Base-by-base conservation (phyloP, 2,888 invertebrate species). In the Pediacus dermestoides region DNA sequence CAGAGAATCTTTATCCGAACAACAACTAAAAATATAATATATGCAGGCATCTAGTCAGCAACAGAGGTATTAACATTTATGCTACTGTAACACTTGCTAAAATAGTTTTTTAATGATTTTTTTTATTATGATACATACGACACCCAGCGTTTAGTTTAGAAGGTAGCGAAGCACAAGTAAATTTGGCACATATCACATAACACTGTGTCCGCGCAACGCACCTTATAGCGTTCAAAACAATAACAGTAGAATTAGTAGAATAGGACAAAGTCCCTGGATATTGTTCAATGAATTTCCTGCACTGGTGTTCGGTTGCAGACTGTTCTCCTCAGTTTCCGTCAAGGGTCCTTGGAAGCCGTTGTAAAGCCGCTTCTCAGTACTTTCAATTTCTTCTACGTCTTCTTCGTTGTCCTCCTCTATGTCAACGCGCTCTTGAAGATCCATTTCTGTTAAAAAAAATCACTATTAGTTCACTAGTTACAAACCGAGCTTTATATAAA, bases 311-410 rank as follows among this genome's bases (percentile, higher is more conserved):
- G 55, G 44, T 15, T 56, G 49, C 33, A 57, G 30, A 43, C 50
- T 56, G 37, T 48, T 58, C 30, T 60, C 60, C 48, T 78, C 69
- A 35, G 78, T 74, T 69, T 81, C 81, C 45, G 80, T 72, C 18
- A 81, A 70, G 2, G 81, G 76, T 27, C 81, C 81, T 57, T 82
- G 81, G 55, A 78, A 79, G 39, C 81, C 77, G 53, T 80, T 68
- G 52, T 66, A 61, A 11, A 63, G 47, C 25, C 62, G 60, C 48
- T 63, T 65, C 43, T 66, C 64, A 25, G 57, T 47, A 43, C 55
- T 61, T 39, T 58, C 61, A 14, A 45, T 46, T 16, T 46, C 50
- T 36, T 51, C 50, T 21, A 66, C 53, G 16, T 67, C 54, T 21
- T 55, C 58, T 23, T 56, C 52, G 14, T 23, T 40, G 13, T 46